These are phyloP conservation scores for Diuraphis noxia DNA, from an alignment of 1,140 invertebrate species.

Conservation along the genomic window DNA sequence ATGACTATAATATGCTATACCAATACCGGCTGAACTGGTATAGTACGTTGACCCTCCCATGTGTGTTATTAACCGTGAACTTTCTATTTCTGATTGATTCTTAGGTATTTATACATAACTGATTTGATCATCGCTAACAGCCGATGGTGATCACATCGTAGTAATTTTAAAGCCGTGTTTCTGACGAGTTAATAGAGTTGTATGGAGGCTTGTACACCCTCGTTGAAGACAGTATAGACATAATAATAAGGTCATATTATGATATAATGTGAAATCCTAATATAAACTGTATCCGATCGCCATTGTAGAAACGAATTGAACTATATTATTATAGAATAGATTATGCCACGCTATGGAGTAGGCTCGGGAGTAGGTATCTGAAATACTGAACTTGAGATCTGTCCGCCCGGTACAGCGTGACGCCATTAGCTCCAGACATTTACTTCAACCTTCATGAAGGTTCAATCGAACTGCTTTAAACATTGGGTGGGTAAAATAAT, in stretches of 20 bases:
- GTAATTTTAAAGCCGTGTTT: neutral
- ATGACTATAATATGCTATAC: neutral
- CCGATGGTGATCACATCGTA: neutral
- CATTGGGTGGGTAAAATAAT: too few species aligned
- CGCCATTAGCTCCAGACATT: too few species aligned
- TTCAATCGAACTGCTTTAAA: too few species aligned
- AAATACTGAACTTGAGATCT: neutral
- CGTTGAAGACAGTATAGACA: too few species aligned
- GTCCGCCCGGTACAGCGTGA: too few species aligned
- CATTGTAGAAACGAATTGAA: too few species aligned
- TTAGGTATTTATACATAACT: neutral
- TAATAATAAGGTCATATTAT: too few species aligned
- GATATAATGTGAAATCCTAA: too few species aligned
- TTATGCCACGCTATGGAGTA: neutral
- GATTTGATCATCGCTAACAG: neutral
- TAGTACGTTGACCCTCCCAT: conserved; percentile 1
- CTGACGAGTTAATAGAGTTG: neutral
- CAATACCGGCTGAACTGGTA: neutral
- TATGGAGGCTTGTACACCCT: too few species aligned
- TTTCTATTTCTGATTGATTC: conserved; percentile 5
- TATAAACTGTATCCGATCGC: too few species aligned
- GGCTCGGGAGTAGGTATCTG: neutral
- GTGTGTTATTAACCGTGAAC: conserved; percentile 21
- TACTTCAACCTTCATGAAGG: too few species aligned
- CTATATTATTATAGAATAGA: neutral